phyloP scores from a whole-genome alignment of 1,140 invertebrate genomes.

The Galendromus occidentalis region DNA sequence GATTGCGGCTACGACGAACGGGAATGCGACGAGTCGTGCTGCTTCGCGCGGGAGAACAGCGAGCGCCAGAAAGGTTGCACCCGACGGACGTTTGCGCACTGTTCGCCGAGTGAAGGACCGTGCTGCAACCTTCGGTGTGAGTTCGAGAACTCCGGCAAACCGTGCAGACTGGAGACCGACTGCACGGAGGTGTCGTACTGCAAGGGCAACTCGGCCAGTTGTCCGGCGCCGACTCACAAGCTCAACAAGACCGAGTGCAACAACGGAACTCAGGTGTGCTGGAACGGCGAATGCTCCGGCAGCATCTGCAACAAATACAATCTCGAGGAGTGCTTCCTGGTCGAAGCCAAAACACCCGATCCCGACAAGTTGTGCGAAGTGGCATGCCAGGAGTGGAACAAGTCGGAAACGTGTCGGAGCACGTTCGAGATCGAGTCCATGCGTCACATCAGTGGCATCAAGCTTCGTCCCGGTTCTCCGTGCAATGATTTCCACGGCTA shows the following conservation, averaged over 20 bases:
- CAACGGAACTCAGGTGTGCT: slow-evolving; percentile 64
- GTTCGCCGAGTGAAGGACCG: slow-evolving; percentile 74
- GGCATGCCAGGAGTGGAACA: slow-evolving; percentile 70
- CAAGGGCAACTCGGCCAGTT: slow-evolving; percentile 38
- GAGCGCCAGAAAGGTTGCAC: slow-evolving; percentile 53
- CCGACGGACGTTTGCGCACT: slow-evolving; percentile 51
- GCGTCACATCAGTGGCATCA: slow-evolving; percentile 57
- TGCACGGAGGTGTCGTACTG: slow-evolving; percentile 67
- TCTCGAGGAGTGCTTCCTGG: slow-evolving; percentile 88
- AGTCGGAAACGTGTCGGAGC: slow-evolving; percentile 51
- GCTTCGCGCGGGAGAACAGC: slow-evolving; percentile 57
- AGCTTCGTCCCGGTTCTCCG: slow-evolving; percentile 72
- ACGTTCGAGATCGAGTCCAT: slow-evolving; percentile 56
- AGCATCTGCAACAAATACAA: slow-evolving; percentile 88
- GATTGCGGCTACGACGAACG: slow-evolving; percentile 89
- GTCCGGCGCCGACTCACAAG: slow-evolving; percentile 53
- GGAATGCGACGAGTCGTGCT: slow-evolving; percentile 83
- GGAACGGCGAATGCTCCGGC: slow-evolving; percentile 74
- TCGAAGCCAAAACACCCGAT: slow-evolving; percentile 48
- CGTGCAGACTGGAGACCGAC: slow-evolving; percentile 62
- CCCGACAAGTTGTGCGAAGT: slow-evolving; percentile 76
- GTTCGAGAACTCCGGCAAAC: slow-evolving; percentile 34
- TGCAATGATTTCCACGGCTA: slow-evolving; percentile 98
- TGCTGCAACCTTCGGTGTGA: slow-evolving; percentile 69
- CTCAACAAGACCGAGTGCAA: slow-evolving; percentile 64